Evolutionary conservation across 2,113 vertebrate genomes (phyloP).

Genomic region (Baryphthengus martii): DNA sequence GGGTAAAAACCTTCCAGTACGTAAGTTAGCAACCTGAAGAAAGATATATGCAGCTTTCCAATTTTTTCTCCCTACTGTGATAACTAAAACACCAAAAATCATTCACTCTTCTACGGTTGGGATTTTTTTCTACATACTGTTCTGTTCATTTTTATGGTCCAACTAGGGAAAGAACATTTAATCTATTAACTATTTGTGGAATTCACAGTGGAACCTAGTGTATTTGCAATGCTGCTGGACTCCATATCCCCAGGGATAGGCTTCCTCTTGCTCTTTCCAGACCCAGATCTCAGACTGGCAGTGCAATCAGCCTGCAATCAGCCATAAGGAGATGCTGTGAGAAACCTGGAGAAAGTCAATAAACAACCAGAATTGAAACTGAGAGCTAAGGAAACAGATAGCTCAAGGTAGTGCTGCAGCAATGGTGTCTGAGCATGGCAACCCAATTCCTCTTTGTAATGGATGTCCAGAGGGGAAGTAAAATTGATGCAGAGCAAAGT

Average conservation of each 20-base stretch:
- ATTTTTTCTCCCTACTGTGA: background rate
- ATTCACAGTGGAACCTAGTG: background rate
- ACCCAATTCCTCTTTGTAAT: conserved; percentile 1
- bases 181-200: background rate
- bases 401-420: background rate
- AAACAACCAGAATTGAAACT: background rate
- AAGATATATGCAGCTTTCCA: background rate
- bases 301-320: background rate
- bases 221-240: background rate
- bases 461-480: background rate
- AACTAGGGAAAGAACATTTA: background rate
- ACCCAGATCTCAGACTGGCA: background rate
- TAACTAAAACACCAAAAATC: background rate
- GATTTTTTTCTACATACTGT: background rate
- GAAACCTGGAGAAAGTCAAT: background rate
- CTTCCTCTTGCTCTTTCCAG: background rate
- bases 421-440: background rate
- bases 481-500: background rate
- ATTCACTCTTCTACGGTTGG: background rate
- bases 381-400: background rate
- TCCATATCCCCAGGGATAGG: background rate
- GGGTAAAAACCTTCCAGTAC: background rate
- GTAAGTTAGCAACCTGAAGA: background rate
- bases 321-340: background rate
- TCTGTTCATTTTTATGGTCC: background rate